Evolutionary conservation across 1,140 invertebrate species (phyloP).

Genomic region (Carposina sasakii): DNA sequence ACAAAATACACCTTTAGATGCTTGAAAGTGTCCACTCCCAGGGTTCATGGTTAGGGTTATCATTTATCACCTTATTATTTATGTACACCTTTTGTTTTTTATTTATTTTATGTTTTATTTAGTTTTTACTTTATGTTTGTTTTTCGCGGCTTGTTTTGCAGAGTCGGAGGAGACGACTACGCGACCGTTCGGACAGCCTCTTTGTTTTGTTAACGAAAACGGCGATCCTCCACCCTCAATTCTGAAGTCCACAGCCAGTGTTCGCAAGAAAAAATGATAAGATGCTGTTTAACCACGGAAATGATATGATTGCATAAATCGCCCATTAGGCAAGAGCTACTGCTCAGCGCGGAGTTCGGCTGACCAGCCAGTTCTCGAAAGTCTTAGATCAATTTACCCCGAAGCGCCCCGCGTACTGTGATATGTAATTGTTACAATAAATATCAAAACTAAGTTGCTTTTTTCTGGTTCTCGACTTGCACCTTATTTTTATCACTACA

Average conservation of each 20-base stretch:
- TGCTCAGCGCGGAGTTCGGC: slow-evolving; percentile 39
- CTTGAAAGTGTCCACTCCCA: slow-evolving; percentile 54
- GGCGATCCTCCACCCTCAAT: slow-evolving; percentile 73
- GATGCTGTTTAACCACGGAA: slow-evolving; percentile 28
- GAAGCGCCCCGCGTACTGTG: slow-evolving; percentile 70
- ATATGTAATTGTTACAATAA: slow-evolving; percentile 72
- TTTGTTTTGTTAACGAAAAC: slow-evolving; percentile 76
- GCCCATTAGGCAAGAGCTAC: slow-evolving; percentile 37
- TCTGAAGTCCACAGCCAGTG: slow-evolving; percentile 66
- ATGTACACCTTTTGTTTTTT: slow-evolving; percentile 34
- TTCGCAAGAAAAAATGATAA: slow-evolving; percentile 69
- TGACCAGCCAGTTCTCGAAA: slow-evolving; percentile 40
- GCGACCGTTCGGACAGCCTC: slow-evolving; percentile 83
- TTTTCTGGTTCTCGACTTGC: slow-evolving; percentile 48
- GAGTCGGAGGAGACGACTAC: slow-evolving; percentile 76
- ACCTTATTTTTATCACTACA: slow-evolving; percentile 24
- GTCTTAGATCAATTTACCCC: slow-evolving; percentile 40
- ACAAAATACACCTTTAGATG: slow-evolving; percentile 51
- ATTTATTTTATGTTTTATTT: slow-evolving; percentile 36
- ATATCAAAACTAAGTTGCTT: slow-evolving; percentile 52
- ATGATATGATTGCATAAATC: slow-evolving; percentile 32
- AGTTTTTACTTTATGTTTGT: slow-evolving; percentile 52
- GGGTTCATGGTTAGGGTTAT: slow-evolving; percentile 33
- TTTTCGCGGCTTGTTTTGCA: slow-evolving; percentile 69
- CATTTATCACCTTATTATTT: slow-evolving; percentile 23